Base-by-base conservation (phyloP, 1,140 invertebrate species). In the Drosophila virilis region DNA sequence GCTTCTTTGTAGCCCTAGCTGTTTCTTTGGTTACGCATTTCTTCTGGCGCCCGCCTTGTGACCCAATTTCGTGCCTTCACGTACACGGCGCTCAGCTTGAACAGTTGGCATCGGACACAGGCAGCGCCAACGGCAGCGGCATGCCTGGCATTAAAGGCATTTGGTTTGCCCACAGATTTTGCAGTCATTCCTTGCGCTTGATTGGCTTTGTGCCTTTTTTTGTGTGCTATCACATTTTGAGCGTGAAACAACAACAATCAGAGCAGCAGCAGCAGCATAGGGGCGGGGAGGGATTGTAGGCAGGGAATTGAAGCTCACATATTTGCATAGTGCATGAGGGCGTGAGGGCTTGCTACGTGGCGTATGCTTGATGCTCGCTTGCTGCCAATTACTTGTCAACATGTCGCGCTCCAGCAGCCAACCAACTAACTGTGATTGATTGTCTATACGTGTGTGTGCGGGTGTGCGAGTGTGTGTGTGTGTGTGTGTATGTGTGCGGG, bases 31-130 rank as follows among this genome's bases (percentile, higher is more conserved):
- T 32, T 13, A 35, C 50, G 50, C 35, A 54, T 58, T 70, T 46
- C 22, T 52, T 9, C 32, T 58, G 28, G n/a, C 65, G 81, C 77
- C 65, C 60, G 54, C 45, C 57, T 40, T 66, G 69, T 82, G 79
- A 86, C 83, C 83, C 83, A 86, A 86, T 86, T 86, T 68, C 76
- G 51, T 48, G 69, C 73, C 79, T 68, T 61, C 73, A 69, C 83
- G 83, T 86, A 77, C 71, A 68, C 51, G 84, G 84, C 83, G 76
- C 79, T 61, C 83, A 88, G 22, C 40, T n/a, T 5, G n/a, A 28
- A 8, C 66, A 57, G 38, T 38, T 12, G 42, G 10, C 17, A 61
- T 9, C 15, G 38, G 15, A 28, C 9, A 10, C 17, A 0, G 37
- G 68, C 57, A 80, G 62, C 28, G 59, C 12, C 15, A 2, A 28